Evolutionary conservation across 2,888 invertebrate species (phyloP).

Genomic region (Trachelus iudaicus): DNA sequence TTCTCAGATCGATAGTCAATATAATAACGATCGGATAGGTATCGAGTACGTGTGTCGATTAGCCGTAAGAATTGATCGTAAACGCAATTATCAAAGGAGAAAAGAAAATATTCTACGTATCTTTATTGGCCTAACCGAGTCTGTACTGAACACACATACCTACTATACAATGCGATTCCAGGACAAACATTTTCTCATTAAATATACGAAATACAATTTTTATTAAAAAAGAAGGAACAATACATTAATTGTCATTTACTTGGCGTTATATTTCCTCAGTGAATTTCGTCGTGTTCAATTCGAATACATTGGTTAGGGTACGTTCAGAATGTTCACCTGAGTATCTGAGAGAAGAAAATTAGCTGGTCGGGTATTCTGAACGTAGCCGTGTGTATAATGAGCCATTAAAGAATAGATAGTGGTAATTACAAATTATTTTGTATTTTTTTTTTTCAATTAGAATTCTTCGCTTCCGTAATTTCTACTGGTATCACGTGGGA

Average conservation of each 20-base stretch:
- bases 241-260: background rate
- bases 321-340: too few relatives aligned
- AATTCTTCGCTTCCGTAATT: background rate
- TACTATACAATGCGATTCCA: conserved; percentile 25
- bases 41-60: background rate
- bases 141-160: conserved; percentile 26
- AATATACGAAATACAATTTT: conserved; percentile 44
- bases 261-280: background rate
- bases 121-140: conserved; percentile 44
- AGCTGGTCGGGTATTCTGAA: too few relatives aligned
- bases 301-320: background rate
- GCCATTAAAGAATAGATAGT: background rate
- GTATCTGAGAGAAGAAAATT: too few relatives aligned
- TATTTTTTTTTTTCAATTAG: background rate
- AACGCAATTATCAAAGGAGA: background rate
- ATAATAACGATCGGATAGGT: background rate
- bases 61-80: conserved; percentile 1
- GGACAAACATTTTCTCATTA: conserved; percentile 29
- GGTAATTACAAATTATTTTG: background rate
- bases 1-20: background rate
- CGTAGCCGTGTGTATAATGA: background rate
- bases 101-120: conserved; percentile 22
- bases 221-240: conserved; percentile 28
- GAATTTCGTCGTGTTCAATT: background rate
- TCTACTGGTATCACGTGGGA: background rate